Evolutionary conservation across 2,888 invertebrate species (phyloP).

Genomic region (Drosophila emarginata): DNA sequence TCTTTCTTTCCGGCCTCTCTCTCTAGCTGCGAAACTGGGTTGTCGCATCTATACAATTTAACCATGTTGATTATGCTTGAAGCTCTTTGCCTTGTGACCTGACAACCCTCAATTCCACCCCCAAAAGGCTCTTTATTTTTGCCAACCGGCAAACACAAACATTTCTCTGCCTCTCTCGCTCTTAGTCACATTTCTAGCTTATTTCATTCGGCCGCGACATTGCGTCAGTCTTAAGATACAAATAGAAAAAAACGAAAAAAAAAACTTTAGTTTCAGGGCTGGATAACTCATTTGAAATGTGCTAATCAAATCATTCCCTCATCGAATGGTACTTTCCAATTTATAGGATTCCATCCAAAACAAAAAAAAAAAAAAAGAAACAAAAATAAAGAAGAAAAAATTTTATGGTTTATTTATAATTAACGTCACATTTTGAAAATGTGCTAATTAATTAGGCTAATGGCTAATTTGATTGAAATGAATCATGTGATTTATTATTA

Average conservation of each 20-base stretch:
- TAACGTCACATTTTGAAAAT: constrained; percentile 26
- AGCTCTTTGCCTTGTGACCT: constrained; percentile 18
- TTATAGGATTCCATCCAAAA: constrained; percentile 6
- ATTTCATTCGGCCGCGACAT: constrained; percentile 30
- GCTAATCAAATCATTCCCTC: constrained; percentile 14
- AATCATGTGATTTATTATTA: constrained; percentile 21
- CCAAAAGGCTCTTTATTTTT: constrained; percentile 21
- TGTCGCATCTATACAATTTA: constrained; percentile 32
- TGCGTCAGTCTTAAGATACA: constrained; percentile 41
- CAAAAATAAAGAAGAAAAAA: neutral
- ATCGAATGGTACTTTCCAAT: constrained; percentile 2
- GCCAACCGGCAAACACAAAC: constrained; percentile 34
- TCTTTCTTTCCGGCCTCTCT: constrained; percentile 14
- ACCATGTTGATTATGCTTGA: constrained; percentile 18
- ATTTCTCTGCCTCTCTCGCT: constrained; percentile 12
- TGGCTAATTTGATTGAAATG: constrained; percentile 17
- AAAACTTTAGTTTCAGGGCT: constrained; percentile 10
- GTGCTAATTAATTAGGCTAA: constrained; percentile 19
- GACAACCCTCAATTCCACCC: constrained; percentile 39
- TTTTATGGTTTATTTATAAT: constrained; percentile 21
- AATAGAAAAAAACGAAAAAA: constrained; percentile 16
- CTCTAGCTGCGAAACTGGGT: constrained; percentile 34
- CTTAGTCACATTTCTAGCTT: constrained; percentile 25
- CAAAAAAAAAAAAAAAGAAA: no score
- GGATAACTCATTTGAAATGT: neutral